These are phyloP conservation scores for Oncopodura yosiiana DNA, from an alignment of 1,140 invertebrate species.

Conservation along the genomic window DNA sequence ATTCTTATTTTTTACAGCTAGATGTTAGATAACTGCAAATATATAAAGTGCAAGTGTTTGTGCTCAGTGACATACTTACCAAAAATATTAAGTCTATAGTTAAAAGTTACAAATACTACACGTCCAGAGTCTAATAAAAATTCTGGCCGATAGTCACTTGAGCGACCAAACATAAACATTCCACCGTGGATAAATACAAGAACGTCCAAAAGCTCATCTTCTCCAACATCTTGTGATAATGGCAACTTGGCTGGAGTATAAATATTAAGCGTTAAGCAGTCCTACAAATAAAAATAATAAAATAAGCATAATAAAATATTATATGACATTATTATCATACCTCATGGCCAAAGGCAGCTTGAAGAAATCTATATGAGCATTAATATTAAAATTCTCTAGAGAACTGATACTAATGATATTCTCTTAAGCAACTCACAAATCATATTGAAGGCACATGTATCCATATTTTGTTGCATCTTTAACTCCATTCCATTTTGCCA, in stretches of 20 bases:
- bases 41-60: too few relatives aligned
- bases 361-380: too few relatives aligned
- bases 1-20: too few relatives aligned
- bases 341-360: conserved; percentile 10
- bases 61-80: conserved; percentile 6
- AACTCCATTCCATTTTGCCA: conserved; percentile 18
- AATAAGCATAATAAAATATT: too few relatives aligned
- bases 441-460: conserved; percentile 20
- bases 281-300: too few relatives aligned
- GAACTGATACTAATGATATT: too few relatives aligned
- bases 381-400: too few relatives aligned
- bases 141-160: conserved; percentile 10
- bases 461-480: conserved; percentile 20
- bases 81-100: conserved; percentile 18
- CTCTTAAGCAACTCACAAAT: too few relatives aligned
- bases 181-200: conserved; percentile 16
- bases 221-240: too few relatives aligned
- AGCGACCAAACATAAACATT: conserved; percentile 20
- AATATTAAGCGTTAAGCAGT: conserved; percentile 13
- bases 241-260: conserved; percentile 15
- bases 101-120: conserved; percentile 21
- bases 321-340: too few relatives aligned
- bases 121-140: conserved; percentile 11
- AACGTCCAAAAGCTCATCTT: too few relatives aligned
- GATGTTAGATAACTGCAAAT: too few relatives aligned